Evolutionary conservation across 1,140 invertebrate species (phyloP).

Genomic region (Thaumetopoea pityocampa): DNA sequence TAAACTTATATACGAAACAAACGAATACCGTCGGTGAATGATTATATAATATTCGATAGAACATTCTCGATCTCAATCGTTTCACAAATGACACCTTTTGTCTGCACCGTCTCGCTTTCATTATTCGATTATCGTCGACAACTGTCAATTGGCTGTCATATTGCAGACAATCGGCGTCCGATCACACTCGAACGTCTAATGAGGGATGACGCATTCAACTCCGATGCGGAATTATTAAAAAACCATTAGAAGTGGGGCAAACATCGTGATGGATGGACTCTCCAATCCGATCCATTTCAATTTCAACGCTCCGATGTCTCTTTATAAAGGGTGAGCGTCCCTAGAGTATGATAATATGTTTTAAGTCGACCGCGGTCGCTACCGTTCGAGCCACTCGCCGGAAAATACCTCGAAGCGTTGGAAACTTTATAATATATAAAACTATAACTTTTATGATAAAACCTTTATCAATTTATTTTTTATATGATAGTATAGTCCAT

Average conservation of each 20-base stretch:
- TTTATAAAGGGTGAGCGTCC: conserved; percentile 62
- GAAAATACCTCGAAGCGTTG: too few relatives aligned
- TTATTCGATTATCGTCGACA: conserved; percentile 51
- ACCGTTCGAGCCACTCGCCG: conserved; percentile 23
- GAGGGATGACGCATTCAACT: conserved; percentile 45
- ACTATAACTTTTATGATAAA: too few relatives aligned
- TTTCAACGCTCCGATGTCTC: conserved; percentile 52
- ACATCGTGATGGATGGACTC: conserved; percentile 67
- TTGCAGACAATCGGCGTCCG: conserved; percentile 51
- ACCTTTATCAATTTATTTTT: too few relatives aligned
- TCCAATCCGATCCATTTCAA: conserved; percentile 71
- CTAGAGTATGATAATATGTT: conserved; percentile 53
- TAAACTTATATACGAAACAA: too few relatives aligned
- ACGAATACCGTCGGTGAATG: too few relatives aligned
- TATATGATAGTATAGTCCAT: too few relatives aligned
- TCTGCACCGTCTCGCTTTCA: conserved; percentile 25
- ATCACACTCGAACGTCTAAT: conserved; percentile 62
- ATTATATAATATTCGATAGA: too few relatives aligned
- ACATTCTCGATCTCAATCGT: conserved; percentile 10
- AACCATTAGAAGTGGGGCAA: conserved; percentile 67
- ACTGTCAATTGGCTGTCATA: conserved; percentile 67
- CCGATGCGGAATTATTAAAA: conserved; percentile 70
- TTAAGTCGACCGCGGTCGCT: conserved; percentile 39
- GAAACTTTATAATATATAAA: too few relatives aligned
- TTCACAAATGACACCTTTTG: conserved; percentile 23